phyloP scores from a whole-genome alignment of 2,797 vertebrate genomes.

The Pseudomugil tenellus region DNA sequence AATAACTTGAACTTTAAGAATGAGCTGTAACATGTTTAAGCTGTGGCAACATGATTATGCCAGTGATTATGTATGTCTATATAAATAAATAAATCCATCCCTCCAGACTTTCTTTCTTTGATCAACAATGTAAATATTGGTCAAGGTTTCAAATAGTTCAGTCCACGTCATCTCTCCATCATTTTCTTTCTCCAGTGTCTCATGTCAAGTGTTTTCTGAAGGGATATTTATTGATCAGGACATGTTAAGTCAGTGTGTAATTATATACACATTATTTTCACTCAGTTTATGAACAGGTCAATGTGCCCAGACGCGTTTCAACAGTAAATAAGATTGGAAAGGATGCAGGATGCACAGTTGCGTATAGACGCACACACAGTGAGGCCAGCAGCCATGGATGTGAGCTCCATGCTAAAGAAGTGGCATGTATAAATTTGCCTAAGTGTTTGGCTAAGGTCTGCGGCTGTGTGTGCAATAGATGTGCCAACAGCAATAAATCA shows the following conservation, averaged over 20 bases:
- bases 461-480: constrained; percentile 65
- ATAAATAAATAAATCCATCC: constrained; percentile 24
- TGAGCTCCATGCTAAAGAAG: constrained; percentile 77
- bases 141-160: constrained; percentile 23
- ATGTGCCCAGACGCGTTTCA: constrained; percentile 49
- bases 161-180: constrained; percentile 11
- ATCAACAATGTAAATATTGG: constrained; percentile 35
- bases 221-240: constrained; percentile 40
- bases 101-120: constrained; percentile 17
- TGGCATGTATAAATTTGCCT: constrained; percentile 76
- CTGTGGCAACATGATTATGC: constrained; percentile 15
- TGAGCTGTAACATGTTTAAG: neutral
- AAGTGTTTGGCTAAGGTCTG: constrained; percentile 74
- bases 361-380: constrained; percentile 10
- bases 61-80: constrained; percentile 26
- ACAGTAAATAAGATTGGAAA: constrained; percentile 54
- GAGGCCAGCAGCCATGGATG: constrained; percentile 60
- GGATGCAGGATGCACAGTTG: constrained; percentile 39
- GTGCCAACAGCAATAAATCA: constrained; percentile 76
- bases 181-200: constrained; percentile 18
- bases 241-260: constrained; percentile 22
- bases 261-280: constrained; percentile 36
- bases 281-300: constrained; percentile 34
- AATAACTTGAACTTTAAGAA: constrained; percentile 15
- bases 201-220: constrained; percentile 30